Percentiles rank a stretch among this genome's conserved stretches.
Evolutionary conservation across 2,888 invertebrate genomes (phyloP).

Genomic region (Zele albiditarsus): DNA sequence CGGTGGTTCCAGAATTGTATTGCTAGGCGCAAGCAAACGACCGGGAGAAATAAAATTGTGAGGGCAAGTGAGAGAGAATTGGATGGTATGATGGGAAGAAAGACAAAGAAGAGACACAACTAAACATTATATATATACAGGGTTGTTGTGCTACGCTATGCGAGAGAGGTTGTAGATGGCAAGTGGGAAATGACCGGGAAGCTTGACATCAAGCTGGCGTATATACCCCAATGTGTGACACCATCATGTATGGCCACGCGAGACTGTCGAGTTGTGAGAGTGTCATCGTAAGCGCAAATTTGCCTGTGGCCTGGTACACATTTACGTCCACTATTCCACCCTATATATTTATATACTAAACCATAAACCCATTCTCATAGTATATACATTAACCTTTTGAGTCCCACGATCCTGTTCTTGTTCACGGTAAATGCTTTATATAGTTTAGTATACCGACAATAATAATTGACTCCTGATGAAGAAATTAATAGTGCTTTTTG

Average conservation of each 20-base stretch:
- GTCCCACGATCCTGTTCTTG: no score
- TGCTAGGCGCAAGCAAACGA: background rate
- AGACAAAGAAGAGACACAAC: background rate
- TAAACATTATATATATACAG: background rate
- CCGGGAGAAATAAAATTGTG: background rate
- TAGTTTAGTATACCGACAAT: no score
- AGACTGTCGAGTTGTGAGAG: background rate
- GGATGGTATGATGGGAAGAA: background rate
- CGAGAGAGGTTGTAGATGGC: slow-evolving; percentile 7
- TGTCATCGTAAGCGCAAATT: slow-evolving; percentile 20
- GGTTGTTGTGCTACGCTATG: background rate
- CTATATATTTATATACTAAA: background rate
- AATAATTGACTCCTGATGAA: no score
- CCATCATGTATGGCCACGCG: slow-evolving; percentile 26
- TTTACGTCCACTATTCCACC: background rate
- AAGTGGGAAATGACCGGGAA: slow-evolving; percentile 29
- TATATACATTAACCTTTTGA: background rate
- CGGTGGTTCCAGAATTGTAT: slow-evolving; percentile 12
- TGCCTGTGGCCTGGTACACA: slow-evolving; percentile 24
- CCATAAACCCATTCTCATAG: background rate
- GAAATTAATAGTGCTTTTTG: no score
- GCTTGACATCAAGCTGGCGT: slow-evolving; percentile 10
- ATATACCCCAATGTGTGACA: background rate
- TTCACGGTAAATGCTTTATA: no score
- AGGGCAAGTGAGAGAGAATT: background rate